Evolutionary conservation across 2,113 vertebrate genomes (phyloP), one percentile per base, ranked within the genome.

Genomic region (Oryzias javanicus): DNA sequence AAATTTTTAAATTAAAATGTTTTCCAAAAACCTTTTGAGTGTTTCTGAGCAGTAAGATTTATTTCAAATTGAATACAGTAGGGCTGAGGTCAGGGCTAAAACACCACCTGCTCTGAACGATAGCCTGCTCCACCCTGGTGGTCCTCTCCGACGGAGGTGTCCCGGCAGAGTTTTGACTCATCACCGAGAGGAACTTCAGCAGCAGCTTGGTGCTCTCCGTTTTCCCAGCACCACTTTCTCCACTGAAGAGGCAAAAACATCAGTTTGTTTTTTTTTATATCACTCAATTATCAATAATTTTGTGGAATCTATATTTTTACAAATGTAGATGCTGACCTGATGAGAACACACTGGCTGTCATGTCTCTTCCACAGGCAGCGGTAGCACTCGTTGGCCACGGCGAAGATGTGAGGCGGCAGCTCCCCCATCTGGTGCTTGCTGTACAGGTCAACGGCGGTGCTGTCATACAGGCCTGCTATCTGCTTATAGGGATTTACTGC

Each of bases 311-410:
- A 35, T 2, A 12, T 35, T 27, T 35, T 35, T 35, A 22, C 22
- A 22, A 22, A 22, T 22, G 22, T 22, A 22, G 22, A 22, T 8
- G 10, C 60, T 17, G 24, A 63, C 95, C 95, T 97, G 80, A 97
- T 97, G 58, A 97, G 94, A n/a, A 97, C 93, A 85, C 95, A 97
- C 79, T 97, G 95, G 85, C 95, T 95, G 92, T 95, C 94, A 7
- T 93, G 92, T 59, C 94, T 92, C 87, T 95, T 97, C 95, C 95
- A 97, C 82, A 97, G 86, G 85, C 94, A 97, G 89, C 95, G 88
- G 92, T 97, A 97, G 72, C 94, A 96, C 90, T 97, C 95, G 0
- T 94, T 97, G 77, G 95, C 95, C 0, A 94, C 92, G 13, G 95
- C 94, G n/a, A 94, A 97, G 68, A 97, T 95, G 42, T 97, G 95